phyloP scores from a whole-genome alignment of 2,888 invertebrate species.

The Melanchra persicariae region DNA sequence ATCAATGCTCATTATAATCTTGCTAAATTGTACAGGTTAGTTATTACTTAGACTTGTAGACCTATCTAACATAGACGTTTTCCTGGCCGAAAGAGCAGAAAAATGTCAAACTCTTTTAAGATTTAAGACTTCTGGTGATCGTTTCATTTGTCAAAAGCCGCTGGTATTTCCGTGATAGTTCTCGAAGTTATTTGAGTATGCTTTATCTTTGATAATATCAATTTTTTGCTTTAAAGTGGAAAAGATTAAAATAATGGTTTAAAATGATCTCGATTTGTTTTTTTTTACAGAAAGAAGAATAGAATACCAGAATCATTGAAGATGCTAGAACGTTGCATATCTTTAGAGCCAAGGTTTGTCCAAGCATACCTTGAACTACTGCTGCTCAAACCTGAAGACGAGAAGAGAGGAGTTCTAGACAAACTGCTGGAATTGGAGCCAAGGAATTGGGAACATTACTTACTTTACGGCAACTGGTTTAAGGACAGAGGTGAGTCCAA shows the following conservation, averaged over 20 bases:
- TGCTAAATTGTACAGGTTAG: constrained; percentile 95
- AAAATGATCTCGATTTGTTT: not conserved
- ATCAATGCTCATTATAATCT: constrained; percentile 96
- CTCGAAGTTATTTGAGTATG: too few species aligned
- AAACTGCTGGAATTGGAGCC: constrained; percentile 93
- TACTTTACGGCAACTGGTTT: constrained; percentile 94
- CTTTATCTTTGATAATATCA: too few species aligned
- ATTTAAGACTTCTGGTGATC: too few species aligned
- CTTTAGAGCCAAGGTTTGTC: constrained; percentile 92
- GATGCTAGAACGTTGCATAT: constrained; percentile 93
- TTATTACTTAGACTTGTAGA: not conserved
- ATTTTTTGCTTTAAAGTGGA: too few species aligned
- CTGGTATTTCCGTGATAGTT: too few species aligned
- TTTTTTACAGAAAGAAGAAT: constrained; percentile 91
- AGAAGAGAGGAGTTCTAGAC: constrained; percentile 90
- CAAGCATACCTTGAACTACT: constrained; percentile 93
- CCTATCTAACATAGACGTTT: too few species aligned
- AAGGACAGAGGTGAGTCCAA: constrained; percentile 90
- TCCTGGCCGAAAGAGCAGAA: too few species aligned
- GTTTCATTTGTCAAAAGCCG: too few species aligned
- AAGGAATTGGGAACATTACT: constrained; percentile 92
- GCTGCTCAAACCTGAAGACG: constrained; percentile 88
- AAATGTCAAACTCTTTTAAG: too few species aligned
- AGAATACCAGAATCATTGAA: constrained; percentile 91
- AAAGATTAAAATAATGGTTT: too few species aligned